Base-by-base conservation (phyloP, 2,888 invertebrate genomes). In the Ecdyonurus torrentis region DNA sequence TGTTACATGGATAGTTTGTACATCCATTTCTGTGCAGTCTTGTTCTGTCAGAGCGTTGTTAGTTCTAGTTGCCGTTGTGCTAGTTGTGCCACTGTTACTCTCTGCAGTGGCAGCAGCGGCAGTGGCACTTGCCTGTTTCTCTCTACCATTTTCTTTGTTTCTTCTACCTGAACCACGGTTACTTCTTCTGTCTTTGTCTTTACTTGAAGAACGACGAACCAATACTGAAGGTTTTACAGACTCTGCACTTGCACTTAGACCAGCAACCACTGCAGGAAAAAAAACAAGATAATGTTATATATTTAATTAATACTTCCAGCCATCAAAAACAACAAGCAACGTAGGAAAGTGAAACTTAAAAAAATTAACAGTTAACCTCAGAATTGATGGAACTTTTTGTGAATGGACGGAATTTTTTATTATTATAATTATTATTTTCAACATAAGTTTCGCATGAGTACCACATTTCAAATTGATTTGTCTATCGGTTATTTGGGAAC, bases 161-260 rank as follows among this genome's bases (percentile, higher is more conserved):
- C 78, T 69, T 20, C 77, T 77, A 22, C 78, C 79, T 64, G 76
- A 77, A 19, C 79, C 75, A 55, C 79, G 76, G n/a, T 79, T 70
- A 50, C 73, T 69, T 52, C 72, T 69, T 18, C 77, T 72, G 2
- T 75, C 76, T 65, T 77, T 78, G 65, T 78, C 78, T 64, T 77
- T 74, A 52, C 77, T 77, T 0, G 77, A 77, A 2, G 75, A 75
- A 60, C 78, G 71, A 63, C 83, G 79, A 63, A 80, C 73, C 69
- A 79, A 78, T 64, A 80, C 77, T 68, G 37, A 37, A 55, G 82
- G 75, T 72, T 81, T 82, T 66, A 82, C 77, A 60, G 82, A 83
- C 72, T 83, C 83, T 61, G 82, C 82, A 72, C 83, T 83, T 2
- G 66, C 65, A 52, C 66, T 67, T 19, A 66, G 64, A n/a, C 65